Base-by-base conservation (phyloP, 2,113 vertebrate genomes). In the Sinocyclocheilus maitianheensis region DNA sequence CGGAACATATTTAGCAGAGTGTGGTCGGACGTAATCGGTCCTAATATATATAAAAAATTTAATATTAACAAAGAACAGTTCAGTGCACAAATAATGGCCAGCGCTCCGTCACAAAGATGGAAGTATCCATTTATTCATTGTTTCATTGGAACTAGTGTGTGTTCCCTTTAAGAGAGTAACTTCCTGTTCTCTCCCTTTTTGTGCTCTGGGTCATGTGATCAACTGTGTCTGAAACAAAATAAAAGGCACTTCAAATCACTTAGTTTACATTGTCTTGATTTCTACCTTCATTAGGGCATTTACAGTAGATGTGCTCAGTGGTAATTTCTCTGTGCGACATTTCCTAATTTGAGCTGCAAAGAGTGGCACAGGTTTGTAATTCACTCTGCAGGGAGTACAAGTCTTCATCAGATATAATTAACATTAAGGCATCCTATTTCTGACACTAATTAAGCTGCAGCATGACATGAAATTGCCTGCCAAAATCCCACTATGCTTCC, bases 171-270 rank as follows among this genome's bases (percentile, higher is more conserved):
- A 78, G 74, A 85, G 80, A 83, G 75, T 65, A 79, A 53, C 51
- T 46, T 84, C 87, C 62, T 76, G 87, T 87, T 88, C 84, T 77
- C 88, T 71, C 77, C 88, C 85, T 86, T 80, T 86, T 89, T 90
- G 92, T 94, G 92, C 91, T 91, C 88, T 90, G 87, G 90, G 90
- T 93, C 88, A 92, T 93, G 90, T 93, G 88, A 89, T 92, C 84
- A 89, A 85, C 78, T 93, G 89, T 93, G 92, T 94, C 94, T 91
- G 86, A 91, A 86, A 89, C 34, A 81, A 13, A 93, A 94, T 94
- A 94, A 95, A 95, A 90, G 90, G 92, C 90, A 92, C 91, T 90
- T 93, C 87, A 90, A 92, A 91, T 67, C 77, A 20, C 81, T 46
- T 34, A 20, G 67, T 71, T 55, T 77, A 43, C 79, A 74, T 2